These are phyloP conservation scores for Macrophya annulata DNA, from an alignment of 2,888 invertebrate genomes.

Conservation along the genomic window DNA sequence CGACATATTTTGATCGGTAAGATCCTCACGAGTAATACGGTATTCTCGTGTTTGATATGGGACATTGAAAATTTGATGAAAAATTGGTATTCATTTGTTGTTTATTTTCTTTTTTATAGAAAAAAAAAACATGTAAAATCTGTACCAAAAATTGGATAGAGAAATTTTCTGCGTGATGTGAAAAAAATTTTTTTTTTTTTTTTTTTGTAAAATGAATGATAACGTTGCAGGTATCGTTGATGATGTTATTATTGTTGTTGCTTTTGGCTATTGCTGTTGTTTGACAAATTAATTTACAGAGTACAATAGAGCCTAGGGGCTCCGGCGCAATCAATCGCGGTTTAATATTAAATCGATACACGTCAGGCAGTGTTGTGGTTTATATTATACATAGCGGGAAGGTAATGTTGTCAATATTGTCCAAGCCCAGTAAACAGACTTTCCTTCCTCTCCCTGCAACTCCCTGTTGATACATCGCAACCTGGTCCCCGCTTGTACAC, in stretches of 20 bases:
- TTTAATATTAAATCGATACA: slow-evolving; percentile 54
- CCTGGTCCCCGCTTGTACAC: not conserved
- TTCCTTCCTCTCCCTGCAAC: slow-evolving; percentile 2
- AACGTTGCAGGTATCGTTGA: slow-evolving; percentile 4
- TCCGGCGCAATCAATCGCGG: slow-evolving; percentile 49
- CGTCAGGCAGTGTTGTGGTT: slow-evolving; percentile 44
- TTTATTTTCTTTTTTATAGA: too few relatives aligned
- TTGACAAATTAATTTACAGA: slow-evolving; percentile 50
- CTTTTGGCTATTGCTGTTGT: slow-evolving; percentile 27
- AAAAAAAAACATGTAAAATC: too few relatives aligned
- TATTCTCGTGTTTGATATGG: too few relatives aligned
- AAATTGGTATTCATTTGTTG: too few relatives aligned
- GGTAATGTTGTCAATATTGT: slow-evolving; percentile 55
- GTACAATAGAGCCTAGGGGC: slow-evolving; percentile 37
- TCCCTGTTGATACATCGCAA: slow-evolving; percentile 17
- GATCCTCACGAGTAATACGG: too few relatives aligned
- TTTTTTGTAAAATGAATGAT: not conserved
- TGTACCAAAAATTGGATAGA: too few relatives aligned
- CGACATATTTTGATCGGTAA: too few relatives aligned
- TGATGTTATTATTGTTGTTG: slow-evolving; percentile 17
- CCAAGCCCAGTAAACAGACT: slow-evolving; percentile 45
- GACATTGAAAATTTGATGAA: too few relatives aligned
- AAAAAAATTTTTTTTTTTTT: not conserved
- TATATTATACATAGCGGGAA: slow-evolving; percentile 42
- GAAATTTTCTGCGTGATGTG: not conserved